Base-by-base conservation (phyloP, 2,888 invertebrate genomes). In the Ornithoptera alexandrae region DNA sequence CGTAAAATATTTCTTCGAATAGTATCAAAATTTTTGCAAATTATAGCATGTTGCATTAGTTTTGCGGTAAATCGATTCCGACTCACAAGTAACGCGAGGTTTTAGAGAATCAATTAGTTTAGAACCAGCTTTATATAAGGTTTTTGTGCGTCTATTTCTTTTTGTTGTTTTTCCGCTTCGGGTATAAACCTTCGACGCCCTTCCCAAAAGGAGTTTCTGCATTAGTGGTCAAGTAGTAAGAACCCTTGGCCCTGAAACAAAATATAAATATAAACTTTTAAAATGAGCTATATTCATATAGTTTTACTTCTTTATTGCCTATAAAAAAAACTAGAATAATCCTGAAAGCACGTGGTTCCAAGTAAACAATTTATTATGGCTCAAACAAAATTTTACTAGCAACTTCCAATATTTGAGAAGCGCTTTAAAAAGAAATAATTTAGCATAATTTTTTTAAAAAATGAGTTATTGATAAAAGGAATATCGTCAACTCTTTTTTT, bases 201-300 rank as follows among this genome's bases (percentile, higher is more conserved):
- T 89, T 91, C 0, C 93, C 93, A 69, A 87, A 93, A 1, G 93
- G 93, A 56, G 88, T 79, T 72, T 84, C 77, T 24, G 80, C 78
- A 71, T 93, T 93, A 42, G 93, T 93, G 62, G 85, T 89, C 72
- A 93, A 80, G 73, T 87, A 93, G 75, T 87, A 93, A 20, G 90
- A 88, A 74, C 93, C 93, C 77, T 79, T 75, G 57, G 91, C 89
- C 75, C 93, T 93, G 89, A 65, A 70, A 73, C 24, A 6, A 60
- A n/a, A 62, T 20, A 30, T 22, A 36, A 39, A 18, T 36, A 10
- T 18, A 15, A 53, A 6, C 12, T 46, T 2, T 46, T 46, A 46
- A 46, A 46, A 46, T 46, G 39, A 39, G 8, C 39, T 39, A 7
- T 10, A 39, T 10, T 39, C 10, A 10, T 39, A 10, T 8, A 10